phyloP scores from a whole-genome alignment of 2,888 invertebrate species.

The Coelinius sp. region DNA sequence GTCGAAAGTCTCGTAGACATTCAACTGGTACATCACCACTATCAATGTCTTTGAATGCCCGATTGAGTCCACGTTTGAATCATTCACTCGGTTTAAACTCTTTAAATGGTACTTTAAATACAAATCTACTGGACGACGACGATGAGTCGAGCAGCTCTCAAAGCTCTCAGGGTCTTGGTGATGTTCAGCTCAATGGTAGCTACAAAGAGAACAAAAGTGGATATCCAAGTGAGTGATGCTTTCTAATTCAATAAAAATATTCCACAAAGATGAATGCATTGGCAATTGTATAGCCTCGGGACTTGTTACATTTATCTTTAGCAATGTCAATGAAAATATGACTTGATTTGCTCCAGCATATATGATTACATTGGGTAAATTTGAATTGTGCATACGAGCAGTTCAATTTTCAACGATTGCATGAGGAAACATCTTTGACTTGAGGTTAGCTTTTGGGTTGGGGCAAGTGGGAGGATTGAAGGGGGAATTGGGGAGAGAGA shows the following conservation, averaged over 20 bases:
- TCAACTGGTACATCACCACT: slow-evolving; percentile 79
- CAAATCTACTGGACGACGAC: slow-evolving; percentile 70
- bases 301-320: not conserved
- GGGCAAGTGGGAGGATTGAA: not conserved
- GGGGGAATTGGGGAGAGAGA: not conserved
- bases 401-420: not conserved
- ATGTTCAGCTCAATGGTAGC: slow-evolving; percentile 73
- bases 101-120: slow-evolving; percentile 64
- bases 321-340: slow-evolving; percentile 15
- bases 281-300: not conserved
- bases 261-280: not conserved
- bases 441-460: not conserved
- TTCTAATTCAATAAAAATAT: not conserved
- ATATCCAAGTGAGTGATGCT: slow-evolving; percentile 41
- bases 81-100: slow-evolving; percentile 64
- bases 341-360: not conserved
- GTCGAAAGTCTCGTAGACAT: slow-evolving; percentile 85
- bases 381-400: slow-evolving; percentile 17
- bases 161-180: slow-evolving; percentile 73
- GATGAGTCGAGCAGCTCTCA: slow-evolving; percentile 77
- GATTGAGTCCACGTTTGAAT: slow-evolving; percentile 66
- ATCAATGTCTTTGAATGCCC: slow-evolving; percentile 64
- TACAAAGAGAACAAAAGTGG: slow-evolving; percentile 75
- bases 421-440: slow-evolving; percentile 14
- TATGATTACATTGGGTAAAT: slow-evolving; percentile 9